Conservation (phyloP, 2,888 invertebrate genomes). For the Myopa testacea region DNA sequence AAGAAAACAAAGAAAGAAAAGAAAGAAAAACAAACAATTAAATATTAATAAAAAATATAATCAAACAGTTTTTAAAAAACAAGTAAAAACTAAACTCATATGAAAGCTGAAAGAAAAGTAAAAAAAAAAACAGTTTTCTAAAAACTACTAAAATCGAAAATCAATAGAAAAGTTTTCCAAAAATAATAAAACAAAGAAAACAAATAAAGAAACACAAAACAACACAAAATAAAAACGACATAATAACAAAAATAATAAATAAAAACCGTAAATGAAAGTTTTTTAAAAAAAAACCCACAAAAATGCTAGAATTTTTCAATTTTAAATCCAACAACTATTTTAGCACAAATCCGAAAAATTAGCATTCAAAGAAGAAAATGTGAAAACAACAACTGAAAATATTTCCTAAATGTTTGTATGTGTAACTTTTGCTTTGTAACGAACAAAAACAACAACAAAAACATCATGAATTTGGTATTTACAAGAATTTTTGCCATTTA, state of each 20-base stretch:
- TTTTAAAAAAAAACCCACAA: neutral
- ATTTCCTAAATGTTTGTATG: neutral
- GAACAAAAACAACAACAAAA: slow-evolving; percentile 18
- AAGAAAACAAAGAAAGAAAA: slow-evolving; percentile 21
- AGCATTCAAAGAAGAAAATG: slow-evolving; percentile 42
- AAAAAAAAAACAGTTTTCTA: neutral
- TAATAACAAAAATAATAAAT: neutral
- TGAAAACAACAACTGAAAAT: slow-evolving; percentile 38
- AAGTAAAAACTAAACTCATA: neutral
- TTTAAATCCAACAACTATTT: neutral
- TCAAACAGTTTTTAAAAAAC: slow-evolving; percentile 7
- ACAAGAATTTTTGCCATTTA: neutral
- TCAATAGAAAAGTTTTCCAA: too few species aligned
- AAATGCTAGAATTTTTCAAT: slow-evolving; percentile 12
- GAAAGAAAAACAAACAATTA: slow-evolving; percentile 19
- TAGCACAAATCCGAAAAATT: slow-evolving; percentile 13
- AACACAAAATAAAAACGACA: neutral
- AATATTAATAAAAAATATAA: slow-evolving; percentile 2
- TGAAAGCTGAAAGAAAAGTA: neutral
- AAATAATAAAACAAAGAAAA: neutral
- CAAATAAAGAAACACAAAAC: neutral
- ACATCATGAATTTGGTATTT: slow-evolving; percentile 1
- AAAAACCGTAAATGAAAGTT: neutral
- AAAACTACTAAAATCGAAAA: neutral
- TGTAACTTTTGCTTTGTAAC: slow-evolving; percentile 3